Base-by-base conservation (phyloP, 2,888 invertebrate species). In the Hypercompe scribonia region DNA sequence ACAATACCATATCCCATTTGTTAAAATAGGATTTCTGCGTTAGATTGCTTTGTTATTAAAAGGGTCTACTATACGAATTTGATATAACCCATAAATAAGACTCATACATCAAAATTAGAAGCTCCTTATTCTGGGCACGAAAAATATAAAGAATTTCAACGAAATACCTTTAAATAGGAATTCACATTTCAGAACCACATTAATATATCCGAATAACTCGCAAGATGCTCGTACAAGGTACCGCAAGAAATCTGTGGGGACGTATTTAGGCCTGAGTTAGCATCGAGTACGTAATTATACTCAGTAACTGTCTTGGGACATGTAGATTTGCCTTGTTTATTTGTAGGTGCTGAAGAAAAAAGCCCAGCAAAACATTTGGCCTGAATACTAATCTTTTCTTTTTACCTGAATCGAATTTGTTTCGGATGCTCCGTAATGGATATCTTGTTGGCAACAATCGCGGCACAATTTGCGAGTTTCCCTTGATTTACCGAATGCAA, bases 321-420 rank as follows among this genome's bases (percentile, higher is more conserved):
- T 76, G 78, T 80, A 78, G 68, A 80, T 75, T 74, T 65, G 73
- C 33, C 68, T 72, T 80, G 74, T 81, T 78, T 81, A 81, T 81
- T 76, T 78, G 68, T 36, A 66, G 70, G 61, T 31, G 31, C 31
- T 31, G 28, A 61, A 61, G 50, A 31, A 58, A 78, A 81, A 76
- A 78, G 72, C 66, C 67, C 66, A 28, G 64, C 24, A 58, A 71
- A 42, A 65, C 36, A 71, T 68, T 72, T 65, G 36, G 24, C 36
- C 34, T 33, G 83, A 78, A 84, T 83, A 81, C 80, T 80, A 78
- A 82, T 84, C 64, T 70, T 65, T 78, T 24, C 31, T 61, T 79
- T 72, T 71, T 65, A 72, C 72, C 75, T 75, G 69, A 69, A 69
- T 39, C 24, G 66, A 70, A 72, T 75, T 63, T 69, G 72, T 72